Base-by-base conservation (phyloP, 2,797 vertebrate species). In the Fratercula arctica region DNA sequence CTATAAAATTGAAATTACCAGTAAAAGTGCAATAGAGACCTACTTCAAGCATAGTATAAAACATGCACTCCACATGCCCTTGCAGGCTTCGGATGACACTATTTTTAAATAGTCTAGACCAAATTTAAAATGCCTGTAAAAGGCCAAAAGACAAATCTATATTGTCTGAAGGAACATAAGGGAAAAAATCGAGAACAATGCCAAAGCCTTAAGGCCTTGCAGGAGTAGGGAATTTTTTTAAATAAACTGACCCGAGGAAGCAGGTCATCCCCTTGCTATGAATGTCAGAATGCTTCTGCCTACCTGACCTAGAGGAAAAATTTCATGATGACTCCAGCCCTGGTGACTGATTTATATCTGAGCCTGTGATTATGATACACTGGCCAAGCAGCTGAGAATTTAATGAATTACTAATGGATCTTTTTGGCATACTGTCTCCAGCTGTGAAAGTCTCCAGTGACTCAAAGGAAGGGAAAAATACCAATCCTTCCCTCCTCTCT, bases 341-440 rank as follows among this genome's bases (percentile, higher is more conserved):
- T 87, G 19, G 51, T 87, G 91, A 78, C 61, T 85, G 84, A 88
- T 79, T 90, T 81, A 16, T 57, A 68, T 56, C 67, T 64, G 67
- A 95, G 90, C 77, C n/a, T 89, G 73, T 94, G 81, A 92, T 82
- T 85, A 86, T 90, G 91, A 93, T 90, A 82, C 70, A 79, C 50
- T 67, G 80, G 70, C 16, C 46, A 81, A 93, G 54, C 37, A 95
- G 61, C 77, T 93, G 89, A 90, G 77, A 82, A 87, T 79, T 68
- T 73, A 60, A 86, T 84, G 50, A 94, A 59, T 92, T 96, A 78
- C 64, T 90, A 84, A 88, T 87, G 87, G 86, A 20, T 92, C 28
- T 85, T 95, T 94, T 72, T 82, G 81, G 73, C 84, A 39, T 61
- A 31, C 25, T 81, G 61, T 93, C 66, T 94, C 74, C 80, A 81